Evolutionary conservation across 2,113 vertebrate genomes (phyloP).

Genomic region (Porphyrio hochstetteri): DNA sequence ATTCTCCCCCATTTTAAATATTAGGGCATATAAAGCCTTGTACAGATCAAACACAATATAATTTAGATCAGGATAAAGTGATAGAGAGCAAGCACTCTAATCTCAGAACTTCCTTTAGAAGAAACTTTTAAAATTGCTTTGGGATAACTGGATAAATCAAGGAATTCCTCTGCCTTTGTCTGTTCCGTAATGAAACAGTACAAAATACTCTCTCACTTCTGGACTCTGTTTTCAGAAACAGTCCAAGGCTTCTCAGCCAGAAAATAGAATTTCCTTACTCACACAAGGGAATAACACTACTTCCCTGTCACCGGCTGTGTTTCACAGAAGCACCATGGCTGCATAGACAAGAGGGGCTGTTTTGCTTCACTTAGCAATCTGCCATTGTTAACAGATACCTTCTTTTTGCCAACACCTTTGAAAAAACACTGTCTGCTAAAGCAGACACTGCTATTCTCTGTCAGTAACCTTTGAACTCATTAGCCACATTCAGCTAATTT

Average conservation of each 20-base stretch:
- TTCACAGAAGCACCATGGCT: not conserved
- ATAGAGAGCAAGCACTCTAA: not conserved
- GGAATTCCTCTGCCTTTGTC: not conserved
- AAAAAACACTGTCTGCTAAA: not conserved
- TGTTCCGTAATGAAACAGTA: not conserved
- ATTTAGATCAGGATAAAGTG: not conserved
- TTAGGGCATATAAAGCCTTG: not conserved
- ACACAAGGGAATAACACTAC: not conserved
- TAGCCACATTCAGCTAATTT: not conserved
- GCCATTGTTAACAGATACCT: not conserved
- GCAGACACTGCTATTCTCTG: not conserved
- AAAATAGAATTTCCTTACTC: not conserved
- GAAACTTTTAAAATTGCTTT: not conserved
- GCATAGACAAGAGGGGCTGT: not conserved
- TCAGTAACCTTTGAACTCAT: not conserved
- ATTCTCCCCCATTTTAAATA: not conserved
- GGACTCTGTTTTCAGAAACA: not conserved
- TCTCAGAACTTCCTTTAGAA: not conserved
- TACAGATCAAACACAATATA: not conserved
- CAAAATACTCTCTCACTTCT: not conserved
- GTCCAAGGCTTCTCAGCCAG: not conserved
- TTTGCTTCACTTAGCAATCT: not conserved
- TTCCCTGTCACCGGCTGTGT: not conserved
- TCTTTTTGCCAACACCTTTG: not conserved
- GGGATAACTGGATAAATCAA: not conserved